Percentiles rank a stretch among this genome's conserved stretches.
phyloP scores from a whole-genome alignment of 1,140 invertebrate species.

The Drosophila subobscura region DNA sequence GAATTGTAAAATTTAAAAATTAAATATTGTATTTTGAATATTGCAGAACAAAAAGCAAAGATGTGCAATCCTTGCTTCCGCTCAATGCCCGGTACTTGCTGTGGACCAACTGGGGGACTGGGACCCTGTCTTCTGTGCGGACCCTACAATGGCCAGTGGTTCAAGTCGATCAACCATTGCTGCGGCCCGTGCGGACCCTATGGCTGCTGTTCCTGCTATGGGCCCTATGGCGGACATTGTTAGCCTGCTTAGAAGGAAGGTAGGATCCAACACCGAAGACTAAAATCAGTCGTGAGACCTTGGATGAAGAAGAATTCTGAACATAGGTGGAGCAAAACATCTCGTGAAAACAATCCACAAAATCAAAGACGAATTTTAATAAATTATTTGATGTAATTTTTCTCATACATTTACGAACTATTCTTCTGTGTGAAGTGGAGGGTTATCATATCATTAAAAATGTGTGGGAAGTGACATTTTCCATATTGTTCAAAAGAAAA shows the following conservation, averaged over 20 bases:
- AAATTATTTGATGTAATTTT: no score
- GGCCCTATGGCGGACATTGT: slow-evolving; percentile 61
- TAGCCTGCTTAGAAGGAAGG: slow-evolving; percentile 68
- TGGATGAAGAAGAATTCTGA: not conserved
- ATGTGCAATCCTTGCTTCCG: slow-evolving; percentile 69
- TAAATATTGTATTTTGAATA: not conserved
- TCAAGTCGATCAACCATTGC: slow-evolving; percentile 61
- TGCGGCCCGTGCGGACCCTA: slow-evolving; percentile 69
- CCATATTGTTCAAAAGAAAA: no score
- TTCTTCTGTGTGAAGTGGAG: no score
- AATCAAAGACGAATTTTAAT: no score
- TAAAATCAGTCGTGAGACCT: not conserved
- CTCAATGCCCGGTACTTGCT: slow-evolving; percentile 68
- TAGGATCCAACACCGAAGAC: slow-evolving; percentile 39
- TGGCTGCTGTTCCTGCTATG: slow-evolving; percentile 66
- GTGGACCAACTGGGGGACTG: slow-evolving; percentile 65
- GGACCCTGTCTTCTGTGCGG: slow-evolving; percentile 66
- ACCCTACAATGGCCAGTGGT: slow-evolving; percentile 71
- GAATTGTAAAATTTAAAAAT: not conserved
- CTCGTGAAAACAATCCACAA: no score
- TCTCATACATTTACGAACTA: no score
- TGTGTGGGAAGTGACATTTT: no score
- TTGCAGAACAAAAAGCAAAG: not conserved
- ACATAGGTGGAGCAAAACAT: no score
- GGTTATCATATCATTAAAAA: no score